Base-by-base conservation (phyloP, 2,888 invertebrate species). In the Parochlus steinenii region DNA sequence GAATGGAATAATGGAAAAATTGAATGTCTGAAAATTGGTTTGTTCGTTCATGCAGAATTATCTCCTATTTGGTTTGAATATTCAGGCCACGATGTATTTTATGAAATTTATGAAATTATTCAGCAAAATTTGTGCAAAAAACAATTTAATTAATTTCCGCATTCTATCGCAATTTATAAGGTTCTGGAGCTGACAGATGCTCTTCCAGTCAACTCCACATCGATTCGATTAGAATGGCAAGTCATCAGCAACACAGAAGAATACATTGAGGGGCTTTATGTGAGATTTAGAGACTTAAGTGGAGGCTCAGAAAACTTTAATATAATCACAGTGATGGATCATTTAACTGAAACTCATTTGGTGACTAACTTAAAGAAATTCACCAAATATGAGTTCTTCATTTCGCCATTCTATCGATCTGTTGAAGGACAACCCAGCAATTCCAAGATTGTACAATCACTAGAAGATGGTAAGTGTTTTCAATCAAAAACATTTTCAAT, bases 401-500 rank as follows among this genome's bases (percentile, higher is more conserved):
- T 89, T 40, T 76, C 81, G 22, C 87, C 87, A 2, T 89, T 81
- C 58, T 82, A 75, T 56, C 75, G 76, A 48, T 74, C 70, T n/a
- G 69, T 85, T 22, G 81, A 93, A 55, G 93, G 93, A 5, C 82
- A 83, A 53, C 90, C 92, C 28, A 90, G 90, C 40, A 95, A 93
- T 61, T 78, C 86, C 23, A 76, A 79, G 54, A 67, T 75, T 31
- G 81, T 81, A 27, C 74, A 76, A 45, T 93, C 92, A 5, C 68
- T 80, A 41, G 89, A 92, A 63, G 92, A 90, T 55, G 71, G 71
- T 71, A 51, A 63, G 63, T n/a, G n/a, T n/a, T n/a, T n/a, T n/a
- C n/a, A n/a, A n/a, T n/a, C n/a, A n/a, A n/a, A n/a, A n/a, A n/a
- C n/a, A n/a, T n/a, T n/a, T n/a, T n/a, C n/a, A n/a, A n/a, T n/a